phyloP scores from a whole-genome alignment of 2,113 vertebrate genomes.

The Sander lucioperca region DNA sequence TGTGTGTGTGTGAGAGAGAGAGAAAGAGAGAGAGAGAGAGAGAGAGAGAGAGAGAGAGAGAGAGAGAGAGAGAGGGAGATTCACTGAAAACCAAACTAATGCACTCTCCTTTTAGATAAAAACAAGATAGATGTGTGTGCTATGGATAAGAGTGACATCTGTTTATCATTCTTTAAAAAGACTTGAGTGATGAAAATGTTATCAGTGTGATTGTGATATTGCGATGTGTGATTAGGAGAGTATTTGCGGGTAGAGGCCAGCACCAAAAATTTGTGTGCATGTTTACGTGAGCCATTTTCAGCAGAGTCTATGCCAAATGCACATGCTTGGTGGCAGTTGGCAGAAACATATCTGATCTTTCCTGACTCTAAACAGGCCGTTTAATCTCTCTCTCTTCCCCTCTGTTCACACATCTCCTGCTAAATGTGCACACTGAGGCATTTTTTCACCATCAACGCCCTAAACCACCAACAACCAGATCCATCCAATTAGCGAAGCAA shows the following conservation, averaged over 20 bases:
- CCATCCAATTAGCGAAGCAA: slow-evolving; percentile 87
- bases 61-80: slow-evolving; percentile 11
- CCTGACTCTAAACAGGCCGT: slow-evolving; percentile 46
- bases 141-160: slow-evolving; percentile 49
- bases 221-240: slow-evolving; percentile 20
- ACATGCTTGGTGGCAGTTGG: not conserved
- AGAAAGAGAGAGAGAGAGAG: slow-evolving; percentile 1
- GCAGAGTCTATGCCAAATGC: slow-evolving; percentile 7
- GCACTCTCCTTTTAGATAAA: slow-evolving; percentile 47
- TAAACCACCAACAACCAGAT: slow-evolving; percentile 84
- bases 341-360: slow-evolving; percentile 39
- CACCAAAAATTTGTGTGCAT: not conserved
- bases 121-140: slow-evolving; percentile 35
- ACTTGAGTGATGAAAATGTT: slow-evolving; percentile 22
- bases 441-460: slow-evolving; percentile 79
- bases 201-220: slow-evolving; percentile 19
- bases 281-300: slow-evolving; percentile 39
- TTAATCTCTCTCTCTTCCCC: slow-evolving; percentile 40
- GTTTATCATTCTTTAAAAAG: slow-evolving; percentile 49
- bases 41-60: not conserved
- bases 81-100: slow-evolving; percentile 48
- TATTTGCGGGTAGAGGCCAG: slow-evolving; percentile 15
- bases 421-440: slow-evolving; percentile 75
- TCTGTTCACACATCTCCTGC: slow-evolving; percentile 77
- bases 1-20: not conserved